Conservation (phyloP, 2,888 invertebrate genomes). For the Acronicta psi region DNA sequence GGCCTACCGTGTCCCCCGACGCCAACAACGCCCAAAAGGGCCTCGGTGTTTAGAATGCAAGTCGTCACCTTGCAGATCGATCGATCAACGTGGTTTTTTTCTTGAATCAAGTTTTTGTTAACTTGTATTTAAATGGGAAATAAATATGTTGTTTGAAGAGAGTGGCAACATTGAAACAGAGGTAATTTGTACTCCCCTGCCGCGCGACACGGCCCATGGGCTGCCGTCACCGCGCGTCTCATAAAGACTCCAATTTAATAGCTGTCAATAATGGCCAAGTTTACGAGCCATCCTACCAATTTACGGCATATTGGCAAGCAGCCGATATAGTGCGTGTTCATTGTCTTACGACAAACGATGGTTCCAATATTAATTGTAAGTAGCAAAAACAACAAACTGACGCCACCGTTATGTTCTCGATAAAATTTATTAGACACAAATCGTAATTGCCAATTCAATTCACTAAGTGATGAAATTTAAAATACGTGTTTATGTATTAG, state of each 20-base stretch:
- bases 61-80: no score
- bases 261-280: constrained; percentile 81
- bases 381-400: constrained; percentile 25
- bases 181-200: constrained; percentile 42
- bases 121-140: background rate
- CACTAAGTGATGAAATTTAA: constrained; percentile 32
- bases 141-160: constrained; percentile 7
- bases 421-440: constrained; percentile 23
- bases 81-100: background rate
- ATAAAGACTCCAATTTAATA: constrained; percentile 83
- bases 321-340: constrained; percentile 72
- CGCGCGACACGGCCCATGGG: constrained; percentile 50
- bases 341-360: constrained; percentile 60
- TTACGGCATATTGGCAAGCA: constrained; percentile 84
- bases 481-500: constrained; percentile 30
- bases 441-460: constrained; percentile 28
- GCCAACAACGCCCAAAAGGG: no score
- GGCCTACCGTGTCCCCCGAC: no score
- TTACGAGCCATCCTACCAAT: constrained; percentile 84
- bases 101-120: background rate
- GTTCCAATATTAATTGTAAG: constrained; percentile 36
- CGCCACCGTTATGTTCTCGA: constrained; percentile 2
- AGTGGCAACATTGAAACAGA: constrained; percentile 26
- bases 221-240: constrained; percentile 69
- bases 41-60: no score